Percentiles rank a stretch among this genome's conserved stretches.
phyloP scores from a whole-genome alignment of 2,888 invertebrate species.

The Oscheius sp. region DNA sequence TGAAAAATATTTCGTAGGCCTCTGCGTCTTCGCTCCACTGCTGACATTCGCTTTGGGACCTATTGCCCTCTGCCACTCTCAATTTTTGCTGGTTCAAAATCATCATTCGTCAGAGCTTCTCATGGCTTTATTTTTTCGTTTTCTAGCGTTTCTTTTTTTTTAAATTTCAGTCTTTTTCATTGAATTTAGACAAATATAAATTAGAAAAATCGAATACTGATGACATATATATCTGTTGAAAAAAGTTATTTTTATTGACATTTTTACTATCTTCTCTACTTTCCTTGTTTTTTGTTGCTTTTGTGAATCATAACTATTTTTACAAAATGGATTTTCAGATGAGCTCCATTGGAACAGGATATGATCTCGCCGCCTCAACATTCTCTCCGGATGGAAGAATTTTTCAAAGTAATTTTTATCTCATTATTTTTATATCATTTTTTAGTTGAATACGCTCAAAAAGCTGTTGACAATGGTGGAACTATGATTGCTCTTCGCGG shows the following conservation, averaged over 20 bases:
- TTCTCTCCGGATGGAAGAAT: conserved; percentile 99
- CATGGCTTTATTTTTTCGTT: not conserved
- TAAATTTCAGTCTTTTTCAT: not conserved
- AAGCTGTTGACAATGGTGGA: conserved; percentile 95
- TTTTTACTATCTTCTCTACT: not conserved
- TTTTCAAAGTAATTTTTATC: conserved; percentile 80
- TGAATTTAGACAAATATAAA: not conserved
- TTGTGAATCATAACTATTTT: conserved; percentile 5
- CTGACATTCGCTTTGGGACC: too few species aligned
- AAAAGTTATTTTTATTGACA: not conserved
- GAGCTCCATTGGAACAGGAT: conserved; percentile 96
- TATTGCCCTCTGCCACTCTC: too few species aligned
- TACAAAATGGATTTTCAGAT: conserved; percentile 72
- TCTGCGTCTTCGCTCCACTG: too few species aligned
- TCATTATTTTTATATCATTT: conserved; percentile 4
- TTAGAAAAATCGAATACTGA: not conserved
- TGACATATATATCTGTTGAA: too few species aligned
- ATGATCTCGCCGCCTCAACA: conserved; percentile 99
- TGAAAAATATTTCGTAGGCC: too few species aligned
- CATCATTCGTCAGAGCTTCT: too few species aligned
- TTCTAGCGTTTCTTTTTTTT: not conserved
- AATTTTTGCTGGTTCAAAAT: too few species aligned
- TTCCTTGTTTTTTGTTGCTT: not conserved
- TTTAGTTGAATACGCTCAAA: conserved; percentile 91
- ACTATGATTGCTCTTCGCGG: conserved; percentile 93